These are phyloP conservation scores for Willisornis vidua DNA, from an alignment of 2,113 vertebrate species.

Conservation along the genomic window DNA sequence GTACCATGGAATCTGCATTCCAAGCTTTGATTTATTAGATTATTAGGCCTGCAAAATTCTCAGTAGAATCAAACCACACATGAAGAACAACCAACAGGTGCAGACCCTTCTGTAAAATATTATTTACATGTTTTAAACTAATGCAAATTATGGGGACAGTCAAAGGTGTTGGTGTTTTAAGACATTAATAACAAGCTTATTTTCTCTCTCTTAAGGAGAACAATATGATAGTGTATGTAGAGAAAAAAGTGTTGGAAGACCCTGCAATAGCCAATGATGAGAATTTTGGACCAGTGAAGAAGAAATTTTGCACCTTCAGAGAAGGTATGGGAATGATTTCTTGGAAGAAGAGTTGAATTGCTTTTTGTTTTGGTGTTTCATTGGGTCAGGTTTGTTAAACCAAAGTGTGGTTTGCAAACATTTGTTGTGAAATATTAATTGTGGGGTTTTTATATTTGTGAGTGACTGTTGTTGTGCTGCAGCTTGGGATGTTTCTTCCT, in stretches of 20 bases:
- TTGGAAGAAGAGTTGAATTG: neutral
- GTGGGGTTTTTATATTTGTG: fast-evolving
- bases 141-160: neutral
- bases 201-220: slow-evolving; percentile 79
- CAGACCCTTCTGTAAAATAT: neutral
- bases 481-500: neutral
- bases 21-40: neutral
- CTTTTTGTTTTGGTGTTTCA: neutral
- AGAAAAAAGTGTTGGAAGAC: slow-evolving; percentile 94
- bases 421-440: neutral
- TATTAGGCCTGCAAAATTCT: neutral
- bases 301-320: slow-evolving; percentile 95
- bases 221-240: slow-evolving; percentile 94
- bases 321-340: slow-evolving; percentile 79
- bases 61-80: neutral
- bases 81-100: neutral
- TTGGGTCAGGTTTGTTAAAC: neutral
- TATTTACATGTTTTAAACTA: neutral
- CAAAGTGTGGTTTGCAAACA: neutral
- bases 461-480: neutral
- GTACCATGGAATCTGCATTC: neutral
- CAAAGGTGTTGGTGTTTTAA: neutral
- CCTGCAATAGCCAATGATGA: slow-evolving; percentile 88
- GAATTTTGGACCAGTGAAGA: slow-evolving; percentile 87
- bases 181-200: neutral